A percentile compares a stretch with the other conserved stretches of the same genome.
Conservation (phyloP, 2,888 invertebrate genomes). For the Patella ulyssiponensis region DNA sequence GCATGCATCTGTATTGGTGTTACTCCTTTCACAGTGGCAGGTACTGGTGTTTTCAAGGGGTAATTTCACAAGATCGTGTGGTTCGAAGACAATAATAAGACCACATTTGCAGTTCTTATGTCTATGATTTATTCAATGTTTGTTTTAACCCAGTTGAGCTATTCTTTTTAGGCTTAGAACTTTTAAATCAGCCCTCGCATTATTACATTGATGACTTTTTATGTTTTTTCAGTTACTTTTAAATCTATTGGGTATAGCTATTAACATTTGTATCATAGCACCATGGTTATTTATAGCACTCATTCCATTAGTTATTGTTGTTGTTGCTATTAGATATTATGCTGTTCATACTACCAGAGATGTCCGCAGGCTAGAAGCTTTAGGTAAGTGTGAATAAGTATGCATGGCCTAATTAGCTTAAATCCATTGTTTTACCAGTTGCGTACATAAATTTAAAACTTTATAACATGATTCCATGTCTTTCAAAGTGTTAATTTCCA, state of each 20-base stretch:
- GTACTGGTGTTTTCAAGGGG: too few relatives aligned
- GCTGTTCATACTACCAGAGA: conserved; percentile 85
- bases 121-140: too few relatives aligned
- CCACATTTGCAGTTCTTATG: too few relatives aligned
- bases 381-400: conserved; percentile 65
- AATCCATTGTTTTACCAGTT: neutral
- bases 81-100: too few relatives aligned
- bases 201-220: too few relatives aligned
- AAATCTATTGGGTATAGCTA: neutral
- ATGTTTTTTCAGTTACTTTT: neutral
- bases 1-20: too few relatives aligned
- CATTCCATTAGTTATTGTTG: conserved; percentile 75
- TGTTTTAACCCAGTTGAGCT: too few relatives aligned
- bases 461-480: conserved; percentile 6
- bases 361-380: conserved; percentile 77
- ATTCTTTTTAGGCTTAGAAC: too few relatives aligned
- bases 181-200: too few relatives aligned
- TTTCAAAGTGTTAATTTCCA: neutral
- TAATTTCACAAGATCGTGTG: too few relatives aligned
- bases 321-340: conserved; percentile 75
- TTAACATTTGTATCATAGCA: conserved; percentile 80
- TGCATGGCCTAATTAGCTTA: too few relatives aligned
- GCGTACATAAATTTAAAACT: neutral
- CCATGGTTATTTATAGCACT: conserved; percentile 75
- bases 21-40: too few relatives aligned